Conservation (phyloP, 1,140 invertebrate species). For the Brevipalpus yothersi region DNA sequence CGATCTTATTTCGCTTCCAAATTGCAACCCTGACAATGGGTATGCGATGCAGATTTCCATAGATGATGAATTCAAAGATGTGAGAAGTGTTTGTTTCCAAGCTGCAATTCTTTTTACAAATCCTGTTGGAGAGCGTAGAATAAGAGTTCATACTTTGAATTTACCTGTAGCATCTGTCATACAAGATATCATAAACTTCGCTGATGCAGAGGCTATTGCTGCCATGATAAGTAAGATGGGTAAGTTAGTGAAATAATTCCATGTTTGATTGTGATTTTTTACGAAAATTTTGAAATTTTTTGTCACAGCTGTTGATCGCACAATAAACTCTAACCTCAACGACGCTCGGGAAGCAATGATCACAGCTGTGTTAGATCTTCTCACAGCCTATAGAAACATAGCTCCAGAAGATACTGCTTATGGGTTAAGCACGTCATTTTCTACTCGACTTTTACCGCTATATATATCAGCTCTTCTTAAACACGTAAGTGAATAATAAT, state of each 20-base stretch:
- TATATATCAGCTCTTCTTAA: slow-evolving; percentile 77
- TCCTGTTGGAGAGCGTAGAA: slow-evolving; percentile 85
- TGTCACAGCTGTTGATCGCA: slow-evolving; percentile 60
- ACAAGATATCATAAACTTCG: slow-evolving; percentile 58
- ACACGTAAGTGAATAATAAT: slow-evolving; percentile 33
- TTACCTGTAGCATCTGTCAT: slow-evolving; percentile 62
- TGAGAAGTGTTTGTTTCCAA: slow-evolving; percentile 82
- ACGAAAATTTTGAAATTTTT: background rate
- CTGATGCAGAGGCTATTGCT: slow-evolving; percentile 85
- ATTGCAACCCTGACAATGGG: slow-evolving; percentile 90
- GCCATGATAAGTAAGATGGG: slow-evolving; percentile 86
- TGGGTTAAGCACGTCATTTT: slow-evolving; percentile 42
- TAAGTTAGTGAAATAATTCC: slow-evolving; percentile 20
- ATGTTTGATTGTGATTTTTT: background rate
- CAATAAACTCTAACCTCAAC: slow-evolving; percentile 48
- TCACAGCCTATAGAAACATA: slow-evolving; percentile 43
- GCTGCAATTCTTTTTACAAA: slow-evolving; percentile 92
- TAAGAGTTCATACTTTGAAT: slow-evolving; percentile 89
- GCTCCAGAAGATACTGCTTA: slow-evolving; percentile 18
- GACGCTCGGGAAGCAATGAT: slow-evolving; percentile 90
- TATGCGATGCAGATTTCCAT: slow-evolving; percentile 93
- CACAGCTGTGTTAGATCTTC: slow-evolving; percentile 73
- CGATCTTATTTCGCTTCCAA: slow-evolving; percentile 81
- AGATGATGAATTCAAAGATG: slow-evolving; percentile 66
- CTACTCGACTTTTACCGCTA: slow-evolving; percentile 54